Percentiles rank a stretch among this genome's conserved stretches.
Conservation (phyloP, 2,797 vertebrate species). For the Sphenodon punctatus region DNA sequence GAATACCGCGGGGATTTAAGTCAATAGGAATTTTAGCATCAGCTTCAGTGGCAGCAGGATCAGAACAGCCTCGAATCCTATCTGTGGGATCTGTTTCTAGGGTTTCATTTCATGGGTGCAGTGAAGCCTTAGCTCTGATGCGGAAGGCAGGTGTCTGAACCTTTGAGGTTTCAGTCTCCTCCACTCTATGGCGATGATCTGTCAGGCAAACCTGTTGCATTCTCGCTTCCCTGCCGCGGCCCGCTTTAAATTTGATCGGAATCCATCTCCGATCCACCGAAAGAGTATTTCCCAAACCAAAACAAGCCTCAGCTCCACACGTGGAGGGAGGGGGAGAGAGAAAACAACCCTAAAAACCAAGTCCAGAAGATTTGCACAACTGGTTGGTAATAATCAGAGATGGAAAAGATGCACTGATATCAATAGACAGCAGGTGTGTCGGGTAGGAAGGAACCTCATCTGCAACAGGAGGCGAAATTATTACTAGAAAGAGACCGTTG, state of each 20-base stretch:
- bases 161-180: not conserved
- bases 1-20: too few species aligned
- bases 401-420: too few species aligned
- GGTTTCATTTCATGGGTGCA: not conserved
- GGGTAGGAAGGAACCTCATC: too few species aligned
- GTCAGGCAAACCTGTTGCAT: not conserved
- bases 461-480: too few species aligned
- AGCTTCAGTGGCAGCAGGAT: fast-evolving
- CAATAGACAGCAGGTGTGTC: too few species aligned
- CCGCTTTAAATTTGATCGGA: not conserved
- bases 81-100: not conserved
- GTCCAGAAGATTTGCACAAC: too few species aligned
- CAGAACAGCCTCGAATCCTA: too few species aligned
- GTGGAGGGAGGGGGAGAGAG: not conserved
- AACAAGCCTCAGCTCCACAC: fast-evolving
- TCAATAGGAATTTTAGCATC: fast-evolving
- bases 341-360: too few species aligned
- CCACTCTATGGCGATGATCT: fast-evolving
- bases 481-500: not conserved
- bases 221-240: too few species aligned
- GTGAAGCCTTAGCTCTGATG: fast-evolving
- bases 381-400: too few species aligned
- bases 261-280: not conserved
- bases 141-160: fast-evolving
- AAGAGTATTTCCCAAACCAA: not conserved